These are phyloP conservation scores for Alviniconcha strummeri DNA, from an alignment of 2,888 invertebrate species.

Conservation along the genomic window DNA sequence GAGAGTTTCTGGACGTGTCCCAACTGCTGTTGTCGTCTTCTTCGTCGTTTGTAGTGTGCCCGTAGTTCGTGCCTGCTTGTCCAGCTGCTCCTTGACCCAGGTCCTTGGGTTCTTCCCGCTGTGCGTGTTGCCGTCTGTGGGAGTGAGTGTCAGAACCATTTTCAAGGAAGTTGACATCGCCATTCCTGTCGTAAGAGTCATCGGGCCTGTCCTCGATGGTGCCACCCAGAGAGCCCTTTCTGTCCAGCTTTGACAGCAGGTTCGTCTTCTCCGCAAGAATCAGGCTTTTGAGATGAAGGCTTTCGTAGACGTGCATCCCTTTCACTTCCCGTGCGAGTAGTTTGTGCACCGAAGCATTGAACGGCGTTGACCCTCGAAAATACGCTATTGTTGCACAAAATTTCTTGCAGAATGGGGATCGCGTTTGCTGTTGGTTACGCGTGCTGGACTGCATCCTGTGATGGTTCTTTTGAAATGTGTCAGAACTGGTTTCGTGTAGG, in stretches of 20 bases:
- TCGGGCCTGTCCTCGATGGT: too few relatives aligned
- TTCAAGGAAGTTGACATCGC: too few relatives aligned
- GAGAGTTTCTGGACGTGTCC: background rate
- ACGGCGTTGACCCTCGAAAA: background rate
- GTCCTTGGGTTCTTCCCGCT: too few relatives aligned
- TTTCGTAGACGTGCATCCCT: background rate
- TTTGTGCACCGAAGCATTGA: slow-evolving; percentile 6
- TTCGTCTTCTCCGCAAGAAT: slow-evolving; percentile 5
- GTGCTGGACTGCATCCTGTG: too few relatives aligned
- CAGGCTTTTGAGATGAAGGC: background rate
- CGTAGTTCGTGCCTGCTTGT: too few relatives aligned
- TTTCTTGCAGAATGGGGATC: background rate
- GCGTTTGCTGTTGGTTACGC: background rate
- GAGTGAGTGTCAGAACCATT: too few relatives aligned
- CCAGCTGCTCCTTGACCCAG: too few relatives aligned
- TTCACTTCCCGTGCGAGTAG: background rate
- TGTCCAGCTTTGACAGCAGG: background rate
- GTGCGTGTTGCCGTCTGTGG: too few relatives aligned
- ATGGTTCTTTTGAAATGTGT: too few relatives aligned
- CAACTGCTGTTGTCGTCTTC: background rate
- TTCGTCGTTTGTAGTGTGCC: background rate
- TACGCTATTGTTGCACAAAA: background rate
- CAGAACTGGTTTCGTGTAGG: too few relatives aligned
- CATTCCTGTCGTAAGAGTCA: too few relatives aligned
- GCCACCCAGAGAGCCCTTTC: background rate